Percentiles rank a stretch among this genome's conserved stretches.
These are phyloP conservation scores for Aegotheles bennettii DNA, from an alignment of 2,113 vertebrate genomes.

Conservation along the genomic window DNA sequence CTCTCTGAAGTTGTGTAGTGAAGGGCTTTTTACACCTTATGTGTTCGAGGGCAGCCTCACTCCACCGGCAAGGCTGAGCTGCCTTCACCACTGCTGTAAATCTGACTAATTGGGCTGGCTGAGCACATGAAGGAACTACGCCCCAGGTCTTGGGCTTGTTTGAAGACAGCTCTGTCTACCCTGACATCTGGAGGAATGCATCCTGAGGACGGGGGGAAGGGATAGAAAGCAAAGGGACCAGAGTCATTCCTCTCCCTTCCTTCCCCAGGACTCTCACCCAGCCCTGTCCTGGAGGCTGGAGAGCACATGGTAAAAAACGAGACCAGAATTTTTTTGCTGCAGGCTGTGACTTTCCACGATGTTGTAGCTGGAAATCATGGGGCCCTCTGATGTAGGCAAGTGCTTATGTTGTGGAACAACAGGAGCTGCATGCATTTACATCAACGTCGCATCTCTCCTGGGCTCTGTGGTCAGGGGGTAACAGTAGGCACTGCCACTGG, in stretches of 20 bases:
- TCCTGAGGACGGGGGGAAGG: background rate
- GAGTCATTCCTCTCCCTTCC: background rate
- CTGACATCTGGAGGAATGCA: conserved; percentile 34
- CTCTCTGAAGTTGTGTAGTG: background rate
- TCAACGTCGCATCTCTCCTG: background rate
- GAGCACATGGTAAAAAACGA: background rate
- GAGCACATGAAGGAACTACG: background rate
- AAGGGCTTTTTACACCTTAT: background rate
- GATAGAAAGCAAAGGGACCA: background rate
- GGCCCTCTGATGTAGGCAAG: background rate
- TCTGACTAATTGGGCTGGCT: background rate
- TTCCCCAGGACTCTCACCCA: background rate
- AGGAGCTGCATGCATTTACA: background rate
- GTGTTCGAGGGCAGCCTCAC: background rate
- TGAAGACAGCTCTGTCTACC: conserved; percentile 8
- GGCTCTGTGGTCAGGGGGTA: background rate
- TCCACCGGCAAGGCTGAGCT: background rate
- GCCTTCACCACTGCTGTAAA: conserved; percentile 22
- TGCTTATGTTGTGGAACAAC: background rate
- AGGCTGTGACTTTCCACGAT: background rate
- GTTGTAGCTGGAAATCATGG: background rate
- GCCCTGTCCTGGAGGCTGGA: background rate
- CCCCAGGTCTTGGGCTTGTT: conserved; percentile 42
- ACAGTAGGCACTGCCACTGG: background rate
- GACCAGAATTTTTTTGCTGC: background rate